Percentiles rank a stretch among this genome's conserved stretches.
Conservation (phyloP, 2,113 vertebrate species). For the Coracopsis vasa region DNA sequence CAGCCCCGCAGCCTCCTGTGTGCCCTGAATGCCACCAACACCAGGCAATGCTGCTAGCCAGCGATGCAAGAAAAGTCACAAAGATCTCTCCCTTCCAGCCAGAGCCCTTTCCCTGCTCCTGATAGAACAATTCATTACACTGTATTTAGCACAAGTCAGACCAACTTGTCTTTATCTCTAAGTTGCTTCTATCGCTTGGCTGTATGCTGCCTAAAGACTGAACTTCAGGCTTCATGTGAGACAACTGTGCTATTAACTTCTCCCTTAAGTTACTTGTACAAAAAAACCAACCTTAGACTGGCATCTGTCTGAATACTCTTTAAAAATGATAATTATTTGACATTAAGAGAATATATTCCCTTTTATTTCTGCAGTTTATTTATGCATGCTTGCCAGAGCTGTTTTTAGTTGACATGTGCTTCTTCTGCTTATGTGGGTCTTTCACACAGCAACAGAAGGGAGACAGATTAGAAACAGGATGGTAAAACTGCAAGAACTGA, state of each 20-base stretch:
- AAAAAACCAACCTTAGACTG: not conserved
- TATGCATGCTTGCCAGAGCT: not conserved
- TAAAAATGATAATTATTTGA: not conserved
- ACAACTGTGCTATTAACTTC: not conserved
- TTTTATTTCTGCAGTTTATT: not conserved
- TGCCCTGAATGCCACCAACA: not conserved
- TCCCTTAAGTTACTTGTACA: not conserved
- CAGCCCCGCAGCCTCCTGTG: not conserved
- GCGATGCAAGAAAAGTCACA: not conserved
- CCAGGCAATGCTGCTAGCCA: not conserved
- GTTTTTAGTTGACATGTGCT: not conserved
- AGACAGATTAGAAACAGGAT: not conserved
- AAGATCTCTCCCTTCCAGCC: not conserved
- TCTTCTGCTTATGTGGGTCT: not conserved
- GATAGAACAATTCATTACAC: not conserved
- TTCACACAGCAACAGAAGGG: conserved; percentile 23
- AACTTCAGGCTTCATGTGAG: not conserved
- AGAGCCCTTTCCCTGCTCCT: not conserved
- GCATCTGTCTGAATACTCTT: not conserved
- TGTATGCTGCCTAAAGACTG: not conserved
- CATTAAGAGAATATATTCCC: not conserved
- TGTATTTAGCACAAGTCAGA: not conserved
- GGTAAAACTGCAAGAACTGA: not conserved
- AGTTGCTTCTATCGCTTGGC: not conserved
- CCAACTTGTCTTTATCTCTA: not conserved